These are phyloP conservation scores for Plestiodon gilberti DNA, from an alignment of 2,113 vertebrate species.

Conservation along the genomic window DNA sequence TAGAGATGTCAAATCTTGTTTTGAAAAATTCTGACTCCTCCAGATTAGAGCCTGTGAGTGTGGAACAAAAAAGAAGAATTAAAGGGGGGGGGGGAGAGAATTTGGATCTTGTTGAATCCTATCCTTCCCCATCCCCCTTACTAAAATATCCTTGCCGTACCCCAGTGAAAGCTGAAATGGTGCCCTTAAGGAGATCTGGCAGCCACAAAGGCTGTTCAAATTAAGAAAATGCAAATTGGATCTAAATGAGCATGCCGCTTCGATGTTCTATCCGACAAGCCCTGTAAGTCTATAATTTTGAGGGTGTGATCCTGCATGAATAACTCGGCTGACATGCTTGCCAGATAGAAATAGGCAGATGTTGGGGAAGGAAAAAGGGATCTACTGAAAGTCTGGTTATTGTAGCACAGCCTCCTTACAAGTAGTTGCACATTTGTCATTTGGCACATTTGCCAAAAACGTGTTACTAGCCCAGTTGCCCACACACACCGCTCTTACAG, in stretches of 20 bases:
- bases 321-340: neutral
- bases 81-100: too few relatives aligned
- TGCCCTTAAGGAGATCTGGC: neutral
- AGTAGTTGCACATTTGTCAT: too few relatives aligned
- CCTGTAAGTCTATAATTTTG: neutral
- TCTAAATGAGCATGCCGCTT: neutral
- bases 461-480: too few relatives aligned
- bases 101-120: neutral
- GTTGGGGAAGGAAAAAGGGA: neutral
- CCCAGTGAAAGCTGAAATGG: neutral
- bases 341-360: neutral
- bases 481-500: too few relatives aligned
- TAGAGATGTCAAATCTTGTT: neutral
- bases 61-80: too few relatives aligned
- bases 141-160: neutral
- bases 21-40: neutral
- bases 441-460: too few relatives aligned
- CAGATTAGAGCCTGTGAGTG: neutral
- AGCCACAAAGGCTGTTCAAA: neutral
- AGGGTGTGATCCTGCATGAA: neutral
- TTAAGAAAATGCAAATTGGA: neutral
- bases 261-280: neutral
- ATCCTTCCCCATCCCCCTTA: too few relatives aligned
- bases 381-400: too few relatives aligned
- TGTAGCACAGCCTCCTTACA: too few relatives aligned